Evolutionary conservation across 2,113 vertebrate species (phyloP), one percentile per base, ranked within the genome.

Genomic region (Peucedramus taeniatus): DNA sequence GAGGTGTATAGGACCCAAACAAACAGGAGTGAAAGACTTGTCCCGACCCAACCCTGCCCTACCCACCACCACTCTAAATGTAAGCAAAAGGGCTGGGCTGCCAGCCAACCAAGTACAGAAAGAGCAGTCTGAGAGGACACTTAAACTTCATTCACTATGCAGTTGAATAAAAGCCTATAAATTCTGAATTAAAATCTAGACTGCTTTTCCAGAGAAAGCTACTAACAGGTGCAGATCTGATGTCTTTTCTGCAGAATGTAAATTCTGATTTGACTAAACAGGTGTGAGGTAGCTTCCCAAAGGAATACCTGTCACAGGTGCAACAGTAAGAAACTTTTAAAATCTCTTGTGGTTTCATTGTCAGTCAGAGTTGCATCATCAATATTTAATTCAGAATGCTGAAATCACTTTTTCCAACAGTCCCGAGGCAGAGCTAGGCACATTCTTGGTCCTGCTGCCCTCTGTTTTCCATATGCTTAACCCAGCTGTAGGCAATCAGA

Each of bases 1-100:
- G 70, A 87, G 53, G 28, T 49, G 12, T 9, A 10, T 1, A 49
- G 24, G 28, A 77, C 16, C 30, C 68, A 74, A 28, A 64, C 14
- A 37, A 53, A 76, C 24, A 37, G n/a, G 37, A 87, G 27, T 8
- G 37, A 78, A 40, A 89, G 33, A 31, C 35, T 39, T 31, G 24
- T 59, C 24, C 15, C 0, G 0, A 59, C 33, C 26, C 56, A 78
- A 6, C 19, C 23, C 20, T 69, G 35, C 28, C 54, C 33, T 80
- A 45, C 71, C 49, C 2, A 1, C 17, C 42, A 44, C 20, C 53
- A 13, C 39, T 81, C 39, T n/a, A 33, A 76, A 37, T 39, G 6
- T 5, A 84, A 84, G 47, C 13, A 28, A 87, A 89, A 87, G 33
- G 19, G 61, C 24, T 0, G 0, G 39, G 31, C 49, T 92, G 53